These are phyloP conservation scores for Syngnathus typhle DNA, from an alignment of 2,113 vertebrate genomes.

Conservation along the genomic window DNA sequence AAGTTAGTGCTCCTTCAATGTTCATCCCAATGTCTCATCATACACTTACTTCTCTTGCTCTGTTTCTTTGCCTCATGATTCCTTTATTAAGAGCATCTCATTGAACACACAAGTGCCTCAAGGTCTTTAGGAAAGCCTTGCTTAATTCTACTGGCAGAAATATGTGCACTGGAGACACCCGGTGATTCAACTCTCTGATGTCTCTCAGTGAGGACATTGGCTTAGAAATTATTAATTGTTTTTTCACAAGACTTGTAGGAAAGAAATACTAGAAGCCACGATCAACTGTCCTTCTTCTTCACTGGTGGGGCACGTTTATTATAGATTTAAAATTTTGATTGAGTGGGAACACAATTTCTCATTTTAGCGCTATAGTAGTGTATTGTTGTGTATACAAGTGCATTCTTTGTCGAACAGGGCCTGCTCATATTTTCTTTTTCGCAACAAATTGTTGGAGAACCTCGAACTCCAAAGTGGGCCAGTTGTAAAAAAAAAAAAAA, in stretches of 20 bases:
- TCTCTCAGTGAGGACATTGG: slow-evolving; percentile 66
- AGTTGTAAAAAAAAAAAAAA: background rate
- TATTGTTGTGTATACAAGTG: background rate
- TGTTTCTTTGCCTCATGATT: slow-evolving; percentile 40
- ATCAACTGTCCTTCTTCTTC: background rate
- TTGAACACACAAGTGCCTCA: slow-evolving; percentile 57
- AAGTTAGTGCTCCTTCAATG: slow-evolving; percentile 18
- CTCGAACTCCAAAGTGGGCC: background rate
- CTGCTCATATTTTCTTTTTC: background rate
- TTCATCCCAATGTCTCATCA: slow-evolving; percentile 16
- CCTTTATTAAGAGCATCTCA: slow-evolving; percentile 61
- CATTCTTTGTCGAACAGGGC: background rate
- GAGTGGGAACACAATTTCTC: background rate
- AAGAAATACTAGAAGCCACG: slow-evolving; percentile 54
- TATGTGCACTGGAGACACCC: slow-evolving; percentile 52
- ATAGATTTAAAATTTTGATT: background rate
- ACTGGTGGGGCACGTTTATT: background rate
- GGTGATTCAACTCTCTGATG: slow-evolving; percentile 56
- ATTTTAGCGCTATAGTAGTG: background rate
- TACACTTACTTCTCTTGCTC: slow-evolving; percentile 34
- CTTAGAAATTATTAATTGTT: slow-evolving; percentile 74
- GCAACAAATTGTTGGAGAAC: background rate
- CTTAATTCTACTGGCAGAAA: slow-evolving; percentile 56
- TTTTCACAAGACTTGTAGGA: slow-evolving; percentile 62
- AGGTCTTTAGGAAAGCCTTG: slow-evolving; percentile 58